Evolutionary conservation across 92 coral and sea anemone species (phyloP).

Genomic region (Diadumene lineata): DNA sequence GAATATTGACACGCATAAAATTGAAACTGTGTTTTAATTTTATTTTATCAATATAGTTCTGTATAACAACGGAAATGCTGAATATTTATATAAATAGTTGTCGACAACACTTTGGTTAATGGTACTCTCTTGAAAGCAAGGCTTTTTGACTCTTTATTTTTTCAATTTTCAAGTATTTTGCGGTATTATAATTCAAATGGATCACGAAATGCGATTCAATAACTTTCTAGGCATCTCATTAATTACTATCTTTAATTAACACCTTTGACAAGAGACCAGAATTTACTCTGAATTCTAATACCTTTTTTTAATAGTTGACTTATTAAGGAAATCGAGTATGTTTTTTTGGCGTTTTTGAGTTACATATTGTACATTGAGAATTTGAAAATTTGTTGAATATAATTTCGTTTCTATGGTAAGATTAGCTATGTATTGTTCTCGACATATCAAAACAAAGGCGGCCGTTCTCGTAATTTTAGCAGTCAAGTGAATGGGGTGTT

Average conservation of each 20-base stretch:
- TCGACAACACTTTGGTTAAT: background rate
- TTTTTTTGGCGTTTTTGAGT: background rate
- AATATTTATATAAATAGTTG: no score
- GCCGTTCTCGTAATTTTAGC: constrained; percentile 41
- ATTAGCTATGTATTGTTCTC: constrained; percentile 30
- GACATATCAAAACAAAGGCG: constrained; percentile 22
- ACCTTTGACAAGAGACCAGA: background rate
- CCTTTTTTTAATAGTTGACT: no score
- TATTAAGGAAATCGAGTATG: background rate
- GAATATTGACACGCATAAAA: no score
- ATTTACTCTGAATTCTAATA: no score
- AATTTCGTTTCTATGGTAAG: constrained; percentile 48
- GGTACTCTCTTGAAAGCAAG: background rate
- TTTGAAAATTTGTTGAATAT: constrained; percentile 16
- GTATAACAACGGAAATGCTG: no score
- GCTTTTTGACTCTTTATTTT: background rate
- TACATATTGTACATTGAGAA: constrained; percentile 10
- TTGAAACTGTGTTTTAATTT: no score
- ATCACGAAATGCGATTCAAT: background rate
- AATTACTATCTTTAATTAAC: constrained; percentile 3
- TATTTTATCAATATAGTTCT: no score
- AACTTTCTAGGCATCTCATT: no score
- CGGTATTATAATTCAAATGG: background rate
- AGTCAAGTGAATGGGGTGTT: constrained; percentile 67
- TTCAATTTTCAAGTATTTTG: background rate